These are phyloP conservation scores for Drosophila kepulauana DNA, from an alignment of 1,140 invertebrate species.

Conservation along the genomic window DNA sequence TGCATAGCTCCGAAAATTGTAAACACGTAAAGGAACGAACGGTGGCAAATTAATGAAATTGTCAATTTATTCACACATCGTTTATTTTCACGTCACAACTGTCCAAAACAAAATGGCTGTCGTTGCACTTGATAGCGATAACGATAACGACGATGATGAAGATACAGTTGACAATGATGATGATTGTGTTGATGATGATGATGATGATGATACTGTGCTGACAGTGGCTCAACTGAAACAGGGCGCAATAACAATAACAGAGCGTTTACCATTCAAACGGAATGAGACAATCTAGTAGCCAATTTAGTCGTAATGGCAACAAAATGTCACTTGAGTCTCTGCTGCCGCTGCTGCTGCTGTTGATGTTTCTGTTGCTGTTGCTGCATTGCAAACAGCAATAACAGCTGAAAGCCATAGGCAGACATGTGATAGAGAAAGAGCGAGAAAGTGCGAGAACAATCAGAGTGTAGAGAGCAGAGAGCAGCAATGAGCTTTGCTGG, in stretches of 20 bases:
- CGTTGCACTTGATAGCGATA: constrained; percentile 42
- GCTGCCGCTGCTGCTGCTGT: neutral
- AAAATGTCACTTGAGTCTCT: constrained; percentile 65
- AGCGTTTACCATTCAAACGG: constrained; percentile 77
- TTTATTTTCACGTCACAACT: constrained; percentile 40
- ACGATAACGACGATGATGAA: constrained; percentile 25
- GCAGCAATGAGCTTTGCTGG: constrained; percentile 28
- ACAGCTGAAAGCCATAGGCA: constrained; percentile 3
- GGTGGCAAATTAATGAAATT: constrained; percentile 68
- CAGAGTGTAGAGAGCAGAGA: neutral
- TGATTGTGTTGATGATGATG: constrained; percentile 12
- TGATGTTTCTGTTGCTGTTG: constrained; percentile 23
- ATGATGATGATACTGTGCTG: constrained; percentile 15
- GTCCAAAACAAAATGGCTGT: constrained; percentile 34
- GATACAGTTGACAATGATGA: constrained; percentile 2
- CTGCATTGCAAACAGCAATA: constrained; percentile 54
- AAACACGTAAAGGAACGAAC: constrained; percentile 57
- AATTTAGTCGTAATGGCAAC: constrained; percentile 79
- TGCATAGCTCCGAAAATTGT: constrained; percentile 36
- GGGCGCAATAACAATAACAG: constrained; percentile 75
- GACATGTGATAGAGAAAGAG: neutral
- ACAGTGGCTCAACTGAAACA: constrained; percentile 29
- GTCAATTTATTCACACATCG: constrained; percentile 78
- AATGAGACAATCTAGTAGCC: constrained; percentile 73
- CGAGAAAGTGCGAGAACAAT: neutral